Base-by-base conservation (phyloP, 1,140 invertebrate species). In the Sminthurinus signatus region DNA sequence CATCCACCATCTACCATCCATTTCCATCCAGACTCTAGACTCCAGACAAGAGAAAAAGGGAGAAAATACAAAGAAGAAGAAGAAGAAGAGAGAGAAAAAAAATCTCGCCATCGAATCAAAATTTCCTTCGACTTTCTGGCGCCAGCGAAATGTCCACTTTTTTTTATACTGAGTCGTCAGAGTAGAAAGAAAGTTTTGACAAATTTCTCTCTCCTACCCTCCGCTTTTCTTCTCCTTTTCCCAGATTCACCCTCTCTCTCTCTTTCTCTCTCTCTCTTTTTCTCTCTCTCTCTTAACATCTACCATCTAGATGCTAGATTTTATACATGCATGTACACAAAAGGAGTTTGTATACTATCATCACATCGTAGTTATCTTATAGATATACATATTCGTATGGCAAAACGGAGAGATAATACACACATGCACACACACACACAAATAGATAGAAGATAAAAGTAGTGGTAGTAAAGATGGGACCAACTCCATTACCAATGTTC, bases 121-220 rank as follows among this genome's bases (percentile, higher is more conserved):
- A 63, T 67, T 63, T 59, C 31, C 46, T 32, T 44, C 66, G 70
- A 71, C 70, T 71, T 61, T 39, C 28, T 67, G 70, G 67, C 66
- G 70, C 70, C 70, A 60, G 66, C n/a, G 60, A 67, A 71, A 71
- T 71, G 64, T 67, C 64, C 59, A 71, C 63, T 71, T 71, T 70
- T n/a, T n/a, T 68, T 68, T 68, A 36, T 36, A 52, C 29, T 55
- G 28, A 56, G 27, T 54, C 66, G 60, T 68, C 66, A 66, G 43
- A 65, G 28, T 58, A 60, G 29, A 62, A 50, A 36, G 60, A 58
- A 65, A 66, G 60, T 70, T 70, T 70, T 70, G 68, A 70, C 68
- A 70, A 70, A 70, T 70, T 66, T 64, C 62, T 63, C 55, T 67
- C 57, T 55, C 36, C 62, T 60, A 44, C 55, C 62, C 55, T 59